Evolutionary conservation across 2,113 vertebrate genomes (phyloP), one percentile per base, ranked within the genome.

Genomic region (Menidia beryllina): DNA sequence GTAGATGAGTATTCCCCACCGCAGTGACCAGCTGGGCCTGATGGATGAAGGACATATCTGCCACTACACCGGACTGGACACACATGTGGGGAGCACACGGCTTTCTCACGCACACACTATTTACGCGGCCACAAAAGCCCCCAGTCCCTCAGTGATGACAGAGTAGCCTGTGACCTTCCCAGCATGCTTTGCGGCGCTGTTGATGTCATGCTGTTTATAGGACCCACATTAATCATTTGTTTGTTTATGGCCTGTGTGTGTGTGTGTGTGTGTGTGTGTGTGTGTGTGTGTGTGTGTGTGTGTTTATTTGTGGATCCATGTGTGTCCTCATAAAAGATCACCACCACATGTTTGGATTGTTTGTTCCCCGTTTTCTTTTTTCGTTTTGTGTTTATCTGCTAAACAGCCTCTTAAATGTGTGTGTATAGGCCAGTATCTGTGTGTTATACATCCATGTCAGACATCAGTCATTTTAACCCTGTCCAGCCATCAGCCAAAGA

Each of bases 221-320:
- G 93, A 92, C 88, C 90, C 91, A 89, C 94, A 96, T 97, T 96
- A 96, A 96, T 96, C 94, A 94, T 87, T 75, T 78, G 82, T 84
- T 83, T 86, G 75, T 85, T 81, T 86, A 75, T 65, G 12, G 66
- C 23, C 14, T 4, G 48, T 45, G 14, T 12, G 10, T 72, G 30
- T 30, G 4, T 61, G n/a, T n/a, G n/a, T n/a, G n/a, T n/a, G n/a
- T n/a, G n/a, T n/a, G n/a, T n/a, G n/a, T n/a, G n/a, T n/a, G n/a
- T n/a, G n/a, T n/a, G n/a, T n/a, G n/a, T n/a, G n/a, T n/a, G n/a
- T n/a, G n/a, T n/a, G n/a, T n/a, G n/a, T n/a, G n/a, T n/a, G n/a
- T n/a, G n/a, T 60, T 56, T 79, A 19, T 48, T 6, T 55, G 2
- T 23, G 24, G 23, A 27, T 50, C 45, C 36, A 17, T 43, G 34